Evolutionary conservation across 1,140 invertebrate species (phyloP), one percentile per base, ranked within the genome.

Genomic region (Tribolium madens): DNA sequence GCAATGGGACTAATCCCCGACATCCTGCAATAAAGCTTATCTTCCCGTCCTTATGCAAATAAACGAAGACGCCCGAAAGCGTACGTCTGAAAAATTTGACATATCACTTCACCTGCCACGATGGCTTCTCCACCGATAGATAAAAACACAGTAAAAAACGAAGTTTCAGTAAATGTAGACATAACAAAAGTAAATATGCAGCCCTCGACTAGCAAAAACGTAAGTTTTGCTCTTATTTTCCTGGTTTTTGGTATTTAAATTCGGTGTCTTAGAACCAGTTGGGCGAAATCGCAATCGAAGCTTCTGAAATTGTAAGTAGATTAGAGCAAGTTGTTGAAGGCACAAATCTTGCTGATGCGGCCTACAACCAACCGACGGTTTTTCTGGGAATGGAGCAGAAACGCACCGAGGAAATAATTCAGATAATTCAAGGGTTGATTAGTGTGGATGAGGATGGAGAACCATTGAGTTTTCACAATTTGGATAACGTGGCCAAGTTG

Each of bases 401-500:
- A 73, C 79, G 79, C 53, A 73, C 68, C 18, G 81, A 83, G 57
- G 84, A 85, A 68, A 86, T 86, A 68, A 81, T 86, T 6, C 78
- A 83, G 50, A 82, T 81, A 15, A 82, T 86, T 14, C 81, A 86
- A 60, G 79, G 81, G 7, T 69, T 86, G 5, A 82, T 86, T 26
- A 79, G 86, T 68, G 87, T 83, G 2, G 87, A 87, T 60, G 87
- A 87, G 31, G 88, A 88, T 60, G 87, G 86, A 14, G 88, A 89
- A 46, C 84, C 83, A 2, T 84, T 86, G 6, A 81, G 79, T 73
- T 81, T 90, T 18, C 87, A 89, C 17, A 82, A 87, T 4, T 81
- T 93, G 18, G 91, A 91, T 79, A 87, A 89, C 26, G 86, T 91
- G 48, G 90, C 90, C 5, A 91, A 91, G 76, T 87, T 93, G 46